phyloP scores from a whole-genome alignment of 2,888 invertebrate genomes.

The Stratiomys singularior region DNA sequence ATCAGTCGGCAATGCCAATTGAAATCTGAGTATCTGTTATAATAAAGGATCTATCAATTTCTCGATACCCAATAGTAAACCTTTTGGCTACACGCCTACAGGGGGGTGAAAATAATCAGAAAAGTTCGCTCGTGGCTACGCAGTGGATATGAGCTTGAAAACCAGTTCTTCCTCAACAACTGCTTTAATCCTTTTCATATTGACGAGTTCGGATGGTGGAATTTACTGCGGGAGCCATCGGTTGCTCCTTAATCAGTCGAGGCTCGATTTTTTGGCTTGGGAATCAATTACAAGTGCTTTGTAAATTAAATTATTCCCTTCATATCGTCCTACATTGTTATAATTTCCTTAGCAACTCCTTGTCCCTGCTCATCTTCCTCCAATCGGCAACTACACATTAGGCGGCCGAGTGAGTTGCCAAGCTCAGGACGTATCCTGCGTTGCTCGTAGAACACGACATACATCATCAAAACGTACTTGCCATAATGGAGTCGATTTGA shows the following conservation, averaged over 20 bases:
- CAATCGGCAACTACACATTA: not conserved
- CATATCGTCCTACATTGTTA: not conserved
- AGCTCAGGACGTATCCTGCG: not conserved
- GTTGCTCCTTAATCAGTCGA: not conserved
- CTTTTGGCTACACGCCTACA: not conserved
- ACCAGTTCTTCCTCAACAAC: too few relatives aligned
- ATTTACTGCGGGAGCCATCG: too few relatives aligned
- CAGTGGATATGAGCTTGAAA: too few relatives aligned
- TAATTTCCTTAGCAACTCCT: not conserved
- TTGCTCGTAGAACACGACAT: constrained; percentile 10
- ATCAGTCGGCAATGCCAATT: not conserved
- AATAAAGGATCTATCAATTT: constrained; percentile 6
- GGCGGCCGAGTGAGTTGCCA: not conserved
- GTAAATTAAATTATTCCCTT: too few relatives aligned
- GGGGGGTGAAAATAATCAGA: not conserved
- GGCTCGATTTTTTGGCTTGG: not conserved
- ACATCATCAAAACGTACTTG: constrained; percentile 31
- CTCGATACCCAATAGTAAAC: not conserved
- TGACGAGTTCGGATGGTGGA: too few relatives aligned
- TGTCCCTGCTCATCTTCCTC: not conserved
- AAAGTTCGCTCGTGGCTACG: not conserved
- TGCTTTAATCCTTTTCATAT: too few relatives aligned
- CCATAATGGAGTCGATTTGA: constrained; percentile 27
- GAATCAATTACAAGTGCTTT: too few relatives aligned
- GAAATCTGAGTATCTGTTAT: not conserved